phyloP scores from a whole-genome alignment of 2,797 vertebrate genomes.

The Sternarchorhynchus goeldii region DNA sequence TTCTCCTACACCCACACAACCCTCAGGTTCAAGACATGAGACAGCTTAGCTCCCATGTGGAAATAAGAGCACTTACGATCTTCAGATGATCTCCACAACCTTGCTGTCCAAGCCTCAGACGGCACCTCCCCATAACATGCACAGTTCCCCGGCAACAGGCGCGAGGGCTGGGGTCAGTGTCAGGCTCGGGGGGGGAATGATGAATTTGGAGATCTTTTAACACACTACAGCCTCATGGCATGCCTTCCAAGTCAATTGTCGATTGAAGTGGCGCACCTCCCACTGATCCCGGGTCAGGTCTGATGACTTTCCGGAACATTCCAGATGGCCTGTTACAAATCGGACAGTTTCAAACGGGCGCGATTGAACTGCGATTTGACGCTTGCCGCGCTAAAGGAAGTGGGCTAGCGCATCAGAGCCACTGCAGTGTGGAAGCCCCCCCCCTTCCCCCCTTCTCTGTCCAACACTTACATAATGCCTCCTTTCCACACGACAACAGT shows the following conservation, averaged over 20 bases:
- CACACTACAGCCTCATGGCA: constrained; percentile 25
- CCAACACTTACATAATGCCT: constrained; percentile 26
- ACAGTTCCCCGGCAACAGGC: too few species aligned
- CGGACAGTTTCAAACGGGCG: neutral
- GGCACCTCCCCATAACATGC: too few species aligned
- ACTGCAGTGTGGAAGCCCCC: neutral
- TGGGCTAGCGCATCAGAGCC: neutral
- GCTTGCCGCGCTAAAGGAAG: neutral
- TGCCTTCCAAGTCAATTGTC: constrained; percentile 12
- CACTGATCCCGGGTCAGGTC: neutral
- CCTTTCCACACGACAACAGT: neutral
- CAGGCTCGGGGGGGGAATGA: too few species aligned
- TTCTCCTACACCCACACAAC: too few species aligned
- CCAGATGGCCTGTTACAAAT: neutral
- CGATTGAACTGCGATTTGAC: neutral
- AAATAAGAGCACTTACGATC: too few species aligned
- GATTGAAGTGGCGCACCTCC: constrained; percentile 1
- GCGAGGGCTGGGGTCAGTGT: too few species aligned
- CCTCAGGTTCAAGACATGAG: too few species aligned
- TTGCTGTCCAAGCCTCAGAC: too few species aligned
- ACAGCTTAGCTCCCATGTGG: too few species aligned
- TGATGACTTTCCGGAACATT: neutral
- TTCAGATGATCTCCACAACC: too few species aligned
- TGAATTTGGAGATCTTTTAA: constrained; percentile 37
- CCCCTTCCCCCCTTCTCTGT: constrained; percentile 22